These are phyloP conservation scores for Myrmecophaga tridactyla DNA, from an alignment of 2,113 vertebrate genomes.

Conservation along the genomic window DNA sequence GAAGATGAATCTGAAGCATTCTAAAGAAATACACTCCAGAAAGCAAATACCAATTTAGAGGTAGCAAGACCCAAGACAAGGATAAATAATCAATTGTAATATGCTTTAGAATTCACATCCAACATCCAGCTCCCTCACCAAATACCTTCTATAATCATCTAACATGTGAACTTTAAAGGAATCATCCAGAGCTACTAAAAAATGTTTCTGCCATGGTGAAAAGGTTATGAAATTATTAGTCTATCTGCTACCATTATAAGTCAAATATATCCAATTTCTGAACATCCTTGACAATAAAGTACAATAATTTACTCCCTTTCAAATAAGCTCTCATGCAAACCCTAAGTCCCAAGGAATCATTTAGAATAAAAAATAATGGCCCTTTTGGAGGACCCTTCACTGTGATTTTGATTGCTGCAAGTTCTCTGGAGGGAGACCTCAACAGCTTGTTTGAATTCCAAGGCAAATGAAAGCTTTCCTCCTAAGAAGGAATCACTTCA, in stretches of 20 bases:
- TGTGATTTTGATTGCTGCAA: background rate
- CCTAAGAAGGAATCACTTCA: conserved; percentile 8
- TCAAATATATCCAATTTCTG: background rate
- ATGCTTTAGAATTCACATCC: conserved; percentile 4
- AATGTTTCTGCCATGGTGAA: background rate
- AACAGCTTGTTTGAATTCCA: conserved; percentile 33
- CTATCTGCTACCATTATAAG: background rate
- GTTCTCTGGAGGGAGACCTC: background rate
- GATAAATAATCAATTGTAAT: fast-evolving
- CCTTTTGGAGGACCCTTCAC: background rate
- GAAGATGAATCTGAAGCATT: fast-evolving
- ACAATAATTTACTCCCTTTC: background rate
- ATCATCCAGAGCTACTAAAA: background rate
- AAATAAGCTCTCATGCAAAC: background rate
- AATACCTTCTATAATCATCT: background rate
- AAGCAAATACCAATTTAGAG: background rate
- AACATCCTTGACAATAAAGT: background rate
- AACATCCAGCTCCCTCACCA: background rate
- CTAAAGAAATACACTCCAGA: too few relatives aligned
- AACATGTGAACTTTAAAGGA: background rate
- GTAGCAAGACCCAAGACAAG: background rate
- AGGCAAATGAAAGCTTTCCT: background rate
- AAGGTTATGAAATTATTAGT: background rate
- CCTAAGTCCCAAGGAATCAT: background rate
- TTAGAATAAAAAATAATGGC: background rate